Conservation (phyloP, 2,888 invertebrate species). For the Strigamia crassipes region DNA sequence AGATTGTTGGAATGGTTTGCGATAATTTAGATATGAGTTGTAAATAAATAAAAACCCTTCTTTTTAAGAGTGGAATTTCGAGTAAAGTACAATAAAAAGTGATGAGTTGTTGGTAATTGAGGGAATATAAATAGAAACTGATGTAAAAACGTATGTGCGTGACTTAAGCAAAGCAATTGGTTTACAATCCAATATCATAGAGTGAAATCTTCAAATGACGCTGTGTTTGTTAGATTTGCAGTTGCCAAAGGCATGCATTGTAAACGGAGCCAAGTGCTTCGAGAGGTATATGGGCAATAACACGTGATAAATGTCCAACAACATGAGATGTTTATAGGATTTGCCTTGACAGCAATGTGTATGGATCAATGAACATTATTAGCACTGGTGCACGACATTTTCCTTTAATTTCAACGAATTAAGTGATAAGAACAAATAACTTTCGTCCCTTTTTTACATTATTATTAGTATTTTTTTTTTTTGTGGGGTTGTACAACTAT, state of each 20-base stretch:
- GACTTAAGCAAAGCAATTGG: constrained; percentile 12
- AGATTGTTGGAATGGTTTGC: constrained; percentile 6
- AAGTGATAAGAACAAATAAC: constrained; percentile 1
- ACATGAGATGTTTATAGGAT: constrained; percentile 32
- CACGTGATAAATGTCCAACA: constrained; percentile 34
- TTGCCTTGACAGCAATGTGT: constrained; percentile 18
- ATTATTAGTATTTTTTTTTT: not conserved
- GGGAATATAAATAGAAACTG: constrained; percentile 14
- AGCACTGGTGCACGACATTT: constrained; percentile 17
- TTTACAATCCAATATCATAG: constrained; percentile 8
- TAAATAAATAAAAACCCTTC: not conserved
- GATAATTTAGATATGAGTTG: constrained; percentile 27
- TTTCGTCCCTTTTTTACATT: not conserved
- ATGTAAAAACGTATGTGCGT: constrained; percentile 25
- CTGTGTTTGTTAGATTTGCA: constrained; percentile 20
- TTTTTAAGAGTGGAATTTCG: not conserved
- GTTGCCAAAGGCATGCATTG: constrained; percentile 11
- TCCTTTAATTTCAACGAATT: constrained; percentile 6
- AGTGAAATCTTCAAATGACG: constrained; percentile 15
- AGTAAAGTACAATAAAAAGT: constrained; percentile 31
- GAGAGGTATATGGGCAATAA: constrained; percentile 30
- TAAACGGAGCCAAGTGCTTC: constrained; percentile 16
- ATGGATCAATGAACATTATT: constrained; percentile 25
- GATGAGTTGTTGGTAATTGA: constrained; percentile 27
- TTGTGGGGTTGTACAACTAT: not conserved